Base-by-base conservation (phyloP, 2,888 invertebrate genomes). In the Serripes groenlandicus region DNA sequence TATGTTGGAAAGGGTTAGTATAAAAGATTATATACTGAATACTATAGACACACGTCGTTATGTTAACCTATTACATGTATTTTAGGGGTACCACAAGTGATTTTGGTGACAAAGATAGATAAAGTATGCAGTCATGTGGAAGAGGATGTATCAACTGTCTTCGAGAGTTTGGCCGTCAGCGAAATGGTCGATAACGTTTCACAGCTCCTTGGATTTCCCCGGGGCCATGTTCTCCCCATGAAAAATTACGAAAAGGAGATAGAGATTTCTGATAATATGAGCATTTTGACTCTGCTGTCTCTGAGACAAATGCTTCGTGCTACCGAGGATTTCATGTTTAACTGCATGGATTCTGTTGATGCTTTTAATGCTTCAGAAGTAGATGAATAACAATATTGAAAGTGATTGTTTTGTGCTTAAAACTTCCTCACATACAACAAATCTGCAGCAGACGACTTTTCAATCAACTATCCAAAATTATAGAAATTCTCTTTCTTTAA, bases 181-280 rank as follows among this genome's bases (percentile, higher is more conserved):
- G 74, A 76, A 21, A 32, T 72, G 52, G 85, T 87, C 2, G 82
- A 82, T 4, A 79, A 86, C 49, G 82, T 77, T 23, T 54, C 87
- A n/a, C 49, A 81, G 28, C 54, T 83, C 23, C 71, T 88, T 30
- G 87, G 87, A 0, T 54, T 88, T 26, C 88, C 88, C 3, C 75
- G 86, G 26, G 66, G 64, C 28, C 78, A 84, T 58, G 77, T 88
- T 21, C 74, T 85, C 15, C 87, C 85, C 18, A 62, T 87, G 42
- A 87, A 83, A 80, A 88, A 88, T 52, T 88, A 88, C 72, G 87
- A 86, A 56, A 80, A 77, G 34, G 88, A 88, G 66, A 64, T 69
- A 9, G 78, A 82, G n/a, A 58, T 84, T 11, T 78, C 83, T 23
- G 70, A 60, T 4, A 71, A 70, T 21, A 56, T 86, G 23, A 81